Evolutionary conservation across 2,113 vertebrate species (phyloP), one percentile per base, ranked within the genome.

Genomic region (Pao palembangensis): DNA sequence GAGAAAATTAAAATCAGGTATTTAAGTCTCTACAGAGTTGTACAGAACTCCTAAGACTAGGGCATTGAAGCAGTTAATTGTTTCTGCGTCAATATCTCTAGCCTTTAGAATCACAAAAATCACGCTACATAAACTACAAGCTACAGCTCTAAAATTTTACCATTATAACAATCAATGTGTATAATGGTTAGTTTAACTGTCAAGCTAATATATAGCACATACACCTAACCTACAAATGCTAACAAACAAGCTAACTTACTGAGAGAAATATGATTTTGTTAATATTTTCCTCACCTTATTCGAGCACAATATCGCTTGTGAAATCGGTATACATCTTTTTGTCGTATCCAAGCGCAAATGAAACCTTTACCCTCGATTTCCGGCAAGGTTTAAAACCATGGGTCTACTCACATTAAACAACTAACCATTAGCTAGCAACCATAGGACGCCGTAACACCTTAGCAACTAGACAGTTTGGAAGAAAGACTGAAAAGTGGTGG

Each of bases 371-470:
- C n/a, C 10, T 49, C 46, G 62, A 76, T 83, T 53, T 58, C 47
- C 2, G 2, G 7, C 8, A 2, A 18, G 5, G 2, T 6, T 44
- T 41, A 0, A n/a, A 2, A 4, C 42, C 41, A 48, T 68, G 0
- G 17, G n/a, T 47, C 15, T 3, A 13, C 2, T 11, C 3, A 16
- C 42, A 16, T n/a, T 4, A 15, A n/a, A 17, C 8, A 34, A 34
- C 11, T 58, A 71, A 53, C 55, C 18, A 17, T 74, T 82, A 78
- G 86, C 68, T 87, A 75, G 85, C 84, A 90, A 89, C 90, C 25
- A 65, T 67, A 66, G 64, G 84, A 87, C 82, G 80, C 84, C 73
- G 51, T 66, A 55, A 67, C 61, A 67, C 84, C 44, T 56, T 87
- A 87, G 84, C 87, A 89, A 89, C 87, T 59, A 52, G 43, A 38